Conservation (phyloP, 2,797 vertebrate genomes). For the Melanotaenia maccullochi region DNA sequence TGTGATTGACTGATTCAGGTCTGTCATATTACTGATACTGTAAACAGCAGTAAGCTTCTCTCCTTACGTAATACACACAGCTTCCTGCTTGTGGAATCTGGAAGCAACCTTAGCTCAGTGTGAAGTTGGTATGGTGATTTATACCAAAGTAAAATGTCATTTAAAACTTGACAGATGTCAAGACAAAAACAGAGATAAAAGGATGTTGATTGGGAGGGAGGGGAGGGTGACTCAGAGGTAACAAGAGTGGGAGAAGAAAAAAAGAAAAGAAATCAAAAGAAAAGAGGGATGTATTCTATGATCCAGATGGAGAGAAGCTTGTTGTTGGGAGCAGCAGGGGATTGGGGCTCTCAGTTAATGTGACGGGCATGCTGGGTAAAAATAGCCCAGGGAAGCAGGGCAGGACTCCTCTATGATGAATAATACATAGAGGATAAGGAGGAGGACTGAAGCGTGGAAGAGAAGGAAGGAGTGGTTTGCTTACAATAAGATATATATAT, state of each 20-base stretch:
- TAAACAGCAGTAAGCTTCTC: not conserved
- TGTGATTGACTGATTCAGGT: not conserved
- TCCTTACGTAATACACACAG: not conserved
- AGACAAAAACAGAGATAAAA: slow-evolving; percentile 43
- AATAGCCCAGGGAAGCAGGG: slow-evolving; percentile 81
- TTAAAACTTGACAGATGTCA: slow-evolving; percentile 27
- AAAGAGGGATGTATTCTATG: slow-evolving; percentile 71
- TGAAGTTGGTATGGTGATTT: slow-evolving; percentile 9
- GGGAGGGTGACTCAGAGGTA: slow-evolving; percentile 33
- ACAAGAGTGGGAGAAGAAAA: slow-evolving; percentile 43
- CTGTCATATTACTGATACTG: not conserved
- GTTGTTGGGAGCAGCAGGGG: slow-evolving; percentile 75
- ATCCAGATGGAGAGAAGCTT: slow-evolving; percentile 73
- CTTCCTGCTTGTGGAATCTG: not conserved
- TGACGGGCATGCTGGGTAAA: slow-evolving; percentile 80
- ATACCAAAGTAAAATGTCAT: slow-evolving; percentile 6
- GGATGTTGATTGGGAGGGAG: not conserved
- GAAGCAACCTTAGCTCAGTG: not conserved
- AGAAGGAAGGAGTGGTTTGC: slow-evolving; percentile 23
- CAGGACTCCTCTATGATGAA: slow-evolving; percentile 81
- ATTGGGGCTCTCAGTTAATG: slow-evolving; percentile 78
- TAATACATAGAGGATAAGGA: slow-evolving; percentile 76
- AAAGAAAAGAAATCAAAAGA: slow-evolving; percentile 21
- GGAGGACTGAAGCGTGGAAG: slow-evolving; percentile 20
- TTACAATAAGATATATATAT: slow-evolving; percentile 54